phyloP scores from a whole-genome alignment of 92 coral and sea anemone species.

The Paramuricea clavata region DNA sequence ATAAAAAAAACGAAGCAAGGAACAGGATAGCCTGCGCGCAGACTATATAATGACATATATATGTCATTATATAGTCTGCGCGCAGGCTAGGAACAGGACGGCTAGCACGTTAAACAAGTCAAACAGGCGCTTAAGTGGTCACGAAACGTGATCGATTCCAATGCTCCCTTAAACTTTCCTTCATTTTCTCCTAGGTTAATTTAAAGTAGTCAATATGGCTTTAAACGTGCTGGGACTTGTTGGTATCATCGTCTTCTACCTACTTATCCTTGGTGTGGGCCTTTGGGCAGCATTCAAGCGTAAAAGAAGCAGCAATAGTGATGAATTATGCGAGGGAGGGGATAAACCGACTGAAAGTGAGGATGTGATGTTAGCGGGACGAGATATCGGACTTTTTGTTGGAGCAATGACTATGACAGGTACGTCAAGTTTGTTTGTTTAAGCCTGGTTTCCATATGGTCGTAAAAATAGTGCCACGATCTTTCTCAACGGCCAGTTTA shows the following conservation, averaged over 20 bases:
- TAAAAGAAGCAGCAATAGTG: conserved; percentile 11
- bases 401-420: conserved; percentile 49
- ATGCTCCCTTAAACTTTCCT: background rate
- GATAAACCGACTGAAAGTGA: conserved; percentile 10
- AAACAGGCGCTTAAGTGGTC: too few relatives aligned
- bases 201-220: conserved; percentile 50
- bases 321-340: background rate
- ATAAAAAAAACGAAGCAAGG: too few relatives aligned
- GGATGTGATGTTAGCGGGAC: conserved; percentile 52
- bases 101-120: too few relatives aligned
- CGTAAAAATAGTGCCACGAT: too few relatives aligned
- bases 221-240: conserved; percentile 77
- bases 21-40: too few relatives aligned
- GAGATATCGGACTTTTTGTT: conserved; percentile 41
- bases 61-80: too few relatives aligned
- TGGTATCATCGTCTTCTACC: conserved; percentile 75
- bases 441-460: too few relatives aligned
- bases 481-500: too few relatives aligned
- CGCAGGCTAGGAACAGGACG: too few relatives aligned
- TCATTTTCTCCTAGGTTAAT: background rate
- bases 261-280: conserved; percentile 74
- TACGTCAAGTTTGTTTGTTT: background rate
- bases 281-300: conserved; percentile 79
- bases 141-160: too few relatives aligned
- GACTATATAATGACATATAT: too few relatives aligned